A percentile compares a stretch with the other conserved stretches of the same genome.
Conservation (phyloP, 30 jellyfish, hydroid and myxozoan genomes). For the Cassiopea andromeda region DNA sequence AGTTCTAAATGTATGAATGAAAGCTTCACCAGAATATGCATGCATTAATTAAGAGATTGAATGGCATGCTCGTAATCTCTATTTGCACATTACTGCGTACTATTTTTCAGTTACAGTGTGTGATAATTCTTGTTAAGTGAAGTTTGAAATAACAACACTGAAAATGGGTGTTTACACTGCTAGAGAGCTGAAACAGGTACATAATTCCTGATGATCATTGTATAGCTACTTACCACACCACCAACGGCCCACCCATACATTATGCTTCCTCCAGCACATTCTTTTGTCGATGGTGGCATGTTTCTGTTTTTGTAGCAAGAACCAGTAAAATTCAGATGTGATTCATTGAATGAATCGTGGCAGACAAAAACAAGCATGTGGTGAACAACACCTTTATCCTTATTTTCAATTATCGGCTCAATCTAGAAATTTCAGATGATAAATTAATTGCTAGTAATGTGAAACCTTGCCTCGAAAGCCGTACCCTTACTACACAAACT, state of each 20-base stretch:
- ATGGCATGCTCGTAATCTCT: too few species aligned
- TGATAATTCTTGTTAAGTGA: too few species aligned
- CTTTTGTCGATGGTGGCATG: conserved; percentile 60
- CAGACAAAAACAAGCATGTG: conserved; percentile 59
- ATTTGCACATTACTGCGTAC: too few species aligned
- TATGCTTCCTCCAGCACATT: conserved; percentile 28
- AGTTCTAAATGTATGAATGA: neutral
- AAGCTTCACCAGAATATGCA: neutral
- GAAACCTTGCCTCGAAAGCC: too few species aligned
- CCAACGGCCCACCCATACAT: conserved; percentile 75
- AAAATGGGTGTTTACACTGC: too few species aligned
- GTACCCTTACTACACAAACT: too few species aligned
- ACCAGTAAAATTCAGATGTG: conserved; percentile 47
- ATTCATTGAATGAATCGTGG: conserved; percentile 27
- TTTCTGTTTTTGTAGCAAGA: conserved; percentile 27
- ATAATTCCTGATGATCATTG: neutral
- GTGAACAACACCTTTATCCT: conserved; percentile 65
- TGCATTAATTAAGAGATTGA: too few species aligned
- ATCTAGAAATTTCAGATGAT: conserved; percentile 11
- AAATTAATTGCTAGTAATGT: too few species aligned
- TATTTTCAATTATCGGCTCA: conserved; percentile 33
- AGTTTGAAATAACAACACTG: too few species aligned
- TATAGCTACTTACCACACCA: conserved; percentile 44
- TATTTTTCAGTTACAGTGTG: too few species aligned
- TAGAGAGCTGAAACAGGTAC: neutral